These are phyloP conservation scores for Apodemia arnacis DNA, from an alignment of 2,888 invertebrate genomes.

Conservation along the genomic window DNA sequence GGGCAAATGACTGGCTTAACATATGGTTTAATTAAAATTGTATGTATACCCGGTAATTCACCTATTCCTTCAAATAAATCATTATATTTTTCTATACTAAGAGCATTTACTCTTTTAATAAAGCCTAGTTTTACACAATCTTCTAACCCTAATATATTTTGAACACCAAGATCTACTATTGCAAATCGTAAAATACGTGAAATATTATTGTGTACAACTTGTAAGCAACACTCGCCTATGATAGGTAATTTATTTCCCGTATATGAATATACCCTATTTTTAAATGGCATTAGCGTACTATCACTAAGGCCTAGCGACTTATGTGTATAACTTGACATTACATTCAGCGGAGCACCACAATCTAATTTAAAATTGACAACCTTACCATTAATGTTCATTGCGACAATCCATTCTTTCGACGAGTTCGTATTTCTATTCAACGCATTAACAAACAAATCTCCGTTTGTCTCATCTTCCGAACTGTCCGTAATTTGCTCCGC, in stretches of 20 bases:
- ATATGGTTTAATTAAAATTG: no score
- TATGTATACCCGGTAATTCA: no score
- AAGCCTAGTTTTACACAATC: constrained; percentile 33
- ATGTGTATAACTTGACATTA: constrained; percentile 19
- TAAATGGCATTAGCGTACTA: not conserved
- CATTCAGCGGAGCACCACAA: constrained; percentile 42
- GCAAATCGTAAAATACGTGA: not conserved
- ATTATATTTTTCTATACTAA: not conserved
- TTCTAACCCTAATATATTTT: constrained; percentile 48
- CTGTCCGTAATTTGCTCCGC: not conserved
- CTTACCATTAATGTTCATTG: constrained; percentile 41
- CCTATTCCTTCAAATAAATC: no score
- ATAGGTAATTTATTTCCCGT: constrained; percentile 29
- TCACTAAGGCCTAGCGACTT: not conserved
- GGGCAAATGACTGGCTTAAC: not conserved
- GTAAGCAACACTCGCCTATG: constrained; percentile 10
- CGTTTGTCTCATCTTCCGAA: not conserved
- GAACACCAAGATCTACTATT: constrained; percentile 36
- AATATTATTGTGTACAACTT: constrained; percentile 40
- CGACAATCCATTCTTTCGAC: constrained; percentile 35
- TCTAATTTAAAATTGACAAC: constrained; percentile 46
- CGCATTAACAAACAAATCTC: not conserved
- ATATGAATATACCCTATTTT: not conserved
- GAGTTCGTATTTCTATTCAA: not conserved
- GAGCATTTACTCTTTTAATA: constrained; percentile 27